Base-by-base conservation (phyloP, 2,888 invertebrate species). In the Cinara cedri region DNA sequence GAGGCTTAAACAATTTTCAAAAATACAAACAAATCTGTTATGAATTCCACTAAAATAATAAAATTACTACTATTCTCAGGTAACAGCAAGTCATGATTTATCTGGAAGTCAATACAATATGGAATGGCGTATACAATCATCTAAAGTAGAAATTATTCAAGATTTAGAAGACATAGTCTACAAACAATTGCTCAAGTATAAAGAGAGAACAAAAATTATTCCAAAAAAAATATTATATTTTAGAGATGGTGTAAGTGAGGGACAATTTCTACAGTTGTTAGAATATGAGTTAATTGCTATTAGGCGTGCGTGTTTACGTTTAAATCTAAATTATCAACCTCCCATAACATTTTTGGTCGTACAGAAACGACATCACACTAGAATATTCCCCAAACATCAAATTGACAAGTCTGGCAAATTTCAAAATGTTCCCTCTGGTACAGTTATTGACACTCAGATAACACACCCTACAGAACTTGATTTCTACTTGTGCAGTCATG, bases 381-480 rank as follows among this genome's bases (percentile, higher is more conserved):
- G n/a, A n/a, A n/a, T n/a, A n/a, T n/a, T n/a, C n/a, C 11, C 49
- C 10, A 49, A 9, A 14, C 3, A 10, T 14, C 10, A 49, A 13
- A 49, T 8, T 14, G 11, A 49, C 11, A 49, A 10, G 1, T 10
- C 2, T 8, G 49, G 46, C n/a, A 83, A 72, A 63, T 83, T 83
- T 78, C 87, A 87, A 6, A 94, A 94, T 85, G 94, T 95, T 0
- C 91, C 91, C 9, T 93, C 96, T 0, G 96, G 96, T 0, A 96
- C 96, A 0, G 90, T 94, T 0, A 95, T 97, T 0, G 97, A 97
- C 85, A 90, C 90, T 0, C 87, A 89, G 0, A 96, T 97, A 63
- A 94, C 94, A 0, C 95, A 96, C 86, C 93, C 95, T 0, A 90
- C 90, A 1, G 92, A 96, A 85, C 88, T 93, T 83, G 96, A 97